Evolutionary conservation across 2,797 vertebrate species (phyloP).

Genomic region (Anableps anableps): DNA sequence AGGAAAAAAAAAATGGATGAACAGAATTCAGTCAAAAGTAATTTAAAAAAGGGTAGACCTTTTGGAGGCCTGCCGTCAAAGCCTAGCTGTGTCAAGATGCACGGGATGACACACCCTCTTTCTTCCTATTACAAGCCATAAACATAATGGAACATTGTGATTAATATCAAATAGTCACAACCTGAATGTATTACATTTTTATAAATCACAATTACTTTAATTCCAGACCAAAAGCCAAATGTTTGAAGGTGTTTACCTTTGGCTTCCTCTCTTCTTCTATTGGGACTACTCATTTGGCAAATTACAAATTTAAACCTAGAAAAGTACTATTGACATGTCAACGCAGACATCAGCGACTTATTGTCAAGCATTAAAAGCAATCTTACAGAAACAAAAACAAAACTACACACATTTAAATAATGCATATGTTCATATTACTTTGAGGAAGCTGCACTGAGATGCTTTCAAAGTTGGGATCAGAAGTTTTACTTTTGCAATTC

Average conservation of each 20-base stretch:
- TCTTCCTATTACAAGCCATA: conserved; percentile 99
- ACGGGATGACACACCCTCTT: conserved; percentile 99
- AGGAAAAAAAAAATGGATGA: conserved; percentile 95
- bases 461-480: neutral
- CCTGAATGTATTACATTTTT: conserved; percentile 86
- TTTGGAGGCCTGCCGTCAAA: conserved; percentile 99
- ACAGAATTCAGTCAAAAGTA: conserved; percentile 99
- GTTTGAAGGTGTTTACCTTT: conserved; percentile 94
- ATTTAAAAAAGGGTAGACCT: conserved; percentile 99
- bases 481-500: neutral
- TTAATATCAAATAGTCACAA: conserved; percentile 99
- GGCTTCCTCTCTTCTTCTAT: conserved; percentile 95
- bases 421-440: conserved; percentile 79
- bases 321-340: conserved; percentile 92
- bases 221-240: conserved; percentile 84
- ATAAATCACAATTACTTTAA: conserved; percentile 44
- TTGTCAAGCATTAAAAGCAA: conserved; percentile 89
- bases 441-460: conserved; percentile 85
- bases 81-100: conserved; percentile 99
- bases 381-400: conserved; percentile 86
- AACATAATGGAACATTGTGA: conserved; percentile 99
- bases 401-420: conserved; percentile 66
- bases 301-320: conserved; percentile 87
- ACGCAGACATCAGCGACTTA: conserved; percentile 97
- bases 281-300: conserved; percentile 93